phyloP scores from a whole-genome alignment of 2,113 vertebrate species.

The Hippopotamus amphibius region DNA sequence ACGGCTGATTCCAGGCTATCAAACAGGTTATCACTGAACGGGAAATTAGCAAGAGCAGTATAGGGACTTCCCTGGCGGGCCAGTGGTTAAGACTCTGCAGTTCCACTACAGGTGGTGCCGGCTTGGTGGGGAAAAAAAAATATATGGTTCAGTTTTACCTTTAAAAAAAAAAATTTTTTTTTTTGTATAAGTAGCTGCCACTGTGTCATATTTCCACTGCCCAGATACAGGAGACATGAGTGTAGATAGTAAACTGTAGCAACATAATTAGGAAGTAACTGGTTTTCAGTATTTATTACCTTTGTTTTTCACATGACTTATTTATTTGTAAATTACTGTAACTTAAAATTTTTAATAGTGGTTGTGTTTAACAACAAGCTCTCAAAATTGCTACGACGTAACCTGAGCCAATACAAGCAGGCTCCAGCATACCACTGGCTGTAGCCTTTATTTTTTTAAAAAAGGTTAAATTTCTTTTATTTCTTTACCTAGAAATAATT shows the following conservation, averaged over 20 bases:
- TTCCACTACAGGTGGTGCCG: no score
- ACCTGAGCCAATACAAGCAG: neutral
- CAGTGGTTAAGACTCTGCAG: no score
- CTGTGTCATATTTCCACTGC: neutral
- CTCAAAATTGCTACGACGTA: neutral
- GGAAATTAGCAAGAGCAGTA: neutral
- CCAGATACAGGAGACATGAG: neutral
- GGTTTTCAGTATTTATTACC: neutral
- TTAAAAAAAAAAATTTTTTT: no score
- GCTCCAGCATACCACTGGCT: neutral
- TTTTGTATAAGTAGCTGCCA: no score
- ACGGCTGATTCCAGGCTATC: neutral
- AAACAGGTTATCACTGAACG: no score
- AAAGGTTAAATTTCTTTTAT: no score
- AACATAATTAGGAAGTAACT: neutral
- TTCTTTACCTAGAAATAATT: no score
- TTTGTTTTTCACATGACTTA: neutral
- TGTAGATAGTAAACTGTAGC: neutral
- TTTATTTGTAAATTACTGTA: neutral
- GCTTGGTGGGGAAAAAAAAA: no score
- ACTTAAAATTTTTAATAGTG: neutral
- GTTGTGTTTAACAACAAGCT: neutral
- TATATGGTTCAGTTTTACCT: no score
- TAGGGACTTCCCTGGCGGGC: no score
- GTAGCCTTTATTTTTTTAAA: neutral